Evolutionary conservation across 2,888 invertebrate genomes (phyloP).

Genomic region (Linnaemya vulpina): DNA sequence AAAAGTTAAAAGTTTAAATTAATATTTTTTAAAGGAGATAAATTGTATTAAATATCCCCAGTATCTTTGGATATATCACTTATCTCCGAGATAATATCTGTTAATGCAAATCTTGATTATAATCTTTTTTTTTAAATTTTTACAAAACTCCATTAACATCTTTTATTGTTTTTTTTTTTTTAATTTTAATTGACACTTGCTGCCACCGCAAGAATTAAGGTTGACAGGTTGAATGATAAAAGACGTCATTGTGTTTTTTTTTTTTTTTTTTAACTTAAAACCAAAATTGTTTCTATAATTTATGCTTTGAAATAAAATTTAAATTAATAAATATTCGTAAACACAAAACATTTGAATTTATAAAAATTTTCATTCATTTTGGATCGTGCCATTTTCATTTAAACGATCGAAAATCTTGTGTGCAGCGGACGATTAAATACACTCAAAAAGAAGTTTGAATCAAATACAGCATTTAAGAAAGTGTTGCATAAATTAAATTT

Average conservation of each 20-base stretch:
- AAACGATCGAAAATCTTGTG: not conserved
- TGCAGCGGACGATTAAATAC: no score
- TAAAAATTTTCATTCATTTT: not conserved
- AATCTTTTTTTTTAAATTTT: not conserved
- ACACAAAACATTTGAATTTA: not conserved
- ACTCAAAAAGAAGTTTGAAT: no score
- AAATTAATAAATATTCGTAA: not conserved
- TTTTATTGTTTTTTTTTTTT: not conserved
- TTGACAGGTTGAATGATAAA: slow-evolving; percentile 9
- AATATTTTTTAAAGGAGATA: no score
- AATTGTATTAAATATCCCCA: not conserved
- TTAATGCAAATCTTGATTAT: not conserved
- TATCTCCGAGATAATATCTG: not conserved
- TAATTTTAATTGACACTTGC: slow-evolving; percentile 6
- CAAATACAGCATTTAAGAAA: no score
- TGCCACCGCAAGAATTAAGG: not conserved
- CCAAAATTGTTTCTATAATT: not conserved
- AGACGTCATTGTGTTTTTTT: slow-evolving; percentile 21
- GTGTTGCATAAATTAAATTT: no score
- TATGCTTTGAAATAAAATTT: slow-evolving; percentile 1
- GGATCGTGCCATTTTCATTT: not conserved
- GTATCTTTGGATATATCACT: not conserved
- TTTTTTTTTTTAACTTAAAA: slow-evolving; percentile 7
- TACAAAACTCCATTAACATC: slow-evolving; percentile 12
- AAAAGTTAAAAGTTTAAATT: no score